A percentile compares a stretch with the other conserved stretches of the same genome.
phyloP scores from a whole-genome alignment of 2,113 vertebrate species.

The Tor tambroides region DNA sequence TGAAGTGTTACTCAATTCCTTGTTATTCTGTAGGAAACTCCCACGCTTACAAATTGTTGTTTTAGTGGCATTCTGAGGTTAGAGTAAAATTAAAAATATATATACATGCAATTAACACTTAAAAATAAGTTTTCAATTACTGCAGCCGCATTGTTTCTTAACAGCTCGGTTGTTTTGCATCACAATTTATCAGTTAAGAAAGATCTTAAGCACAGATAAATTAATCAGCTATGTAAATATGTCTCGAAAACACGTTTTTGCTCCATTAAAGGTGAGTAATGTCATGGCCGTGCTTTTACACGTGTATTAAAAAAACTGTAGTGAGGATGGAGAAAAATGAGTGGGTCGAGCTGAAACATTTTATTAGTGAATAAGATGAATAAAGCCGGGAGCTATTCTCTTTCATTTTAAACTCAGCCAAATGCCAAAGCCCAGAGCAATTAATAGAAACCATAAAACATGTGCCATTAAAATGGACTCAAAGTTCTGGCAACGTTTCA shows the following conservation, averaged over 20 bases:
- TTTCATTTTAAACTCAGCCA: constrained; percentile 70
- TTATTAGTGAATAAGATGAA: constrained; percentile 72
- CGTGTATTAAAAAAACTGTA: constrained; percentile 67
- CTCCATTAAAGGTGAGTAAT: neutral
- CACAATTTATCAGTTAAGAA: constrained; percentile 11
- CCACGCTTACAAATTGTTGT: constrained; percentile 2
- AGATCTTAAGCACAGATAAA: constrained; percentile 7
- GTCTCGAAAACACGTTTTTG: constrained; percentile 25
- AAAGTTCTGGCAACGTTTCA: constrained; percentile 71
- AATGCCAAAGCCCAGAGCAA: constrained; percentile 69
- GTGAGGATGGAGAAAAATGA: constrained; percentile 54
- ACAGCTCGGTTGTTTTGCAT: constrained; percentile 8
- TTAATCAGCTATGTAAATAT: constrained; percentile 16
- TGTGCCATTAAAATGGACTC: constrained; percentile 74
- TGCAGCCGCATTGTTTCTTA: neutral
- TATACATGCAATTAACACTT: constrained; percentile 15
- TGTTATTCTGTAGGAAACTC: constrained; percentile 10
- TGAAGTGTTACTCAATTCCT: neutral
- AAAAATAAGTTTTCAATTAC: constrained; percentile 15
- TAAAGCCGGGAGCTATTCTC: constrained; percentile 63
- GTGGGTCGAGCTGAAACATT: constrained; percentile 56
- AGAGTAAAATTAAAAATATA: constrained; percentile 22
- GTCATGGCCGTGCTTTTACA: constrained; percentile 43
- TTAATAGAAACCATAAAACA: constrained; percentile 73
- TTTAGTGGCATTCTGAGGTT: constrained; percentile 11